Conservation (phyloP, 2,113 vertebrate genomes). For the Eurystomus gularis region DNA sequence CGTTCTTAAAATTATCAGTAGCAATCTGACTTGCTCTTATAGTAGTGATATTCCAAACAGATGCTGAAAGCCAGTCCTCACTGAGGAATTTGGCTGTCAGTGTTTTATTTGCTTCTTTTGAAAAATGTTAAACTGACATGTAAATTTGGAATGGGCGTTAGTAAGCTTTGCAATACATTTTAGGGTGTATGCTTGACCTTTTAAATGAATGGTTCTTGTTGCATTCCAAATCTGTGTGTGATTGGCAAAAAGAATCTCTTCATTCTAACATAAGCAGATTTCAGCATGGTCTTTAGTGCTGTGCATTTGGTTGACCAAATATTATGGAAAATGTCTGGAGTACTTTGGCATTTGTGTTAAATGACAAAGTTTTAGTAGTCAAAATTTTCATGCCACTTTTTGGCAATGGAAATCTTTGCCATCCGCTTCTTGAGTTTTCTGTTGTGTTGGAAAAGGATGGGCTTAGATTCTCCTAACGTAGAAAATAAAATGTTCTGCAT, state of each 20-base stretch:
- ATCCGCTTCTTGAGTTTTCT: not conserved
- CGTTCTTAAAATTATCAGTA: constrained; percentile 32
- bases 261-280: not conserved
- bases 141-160: not conserved
- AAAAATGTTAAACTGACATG: not conserved
- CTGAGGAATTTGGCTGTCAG: not conserved
- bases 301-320: not conserved
- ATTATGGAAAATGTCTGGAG: not conserved
- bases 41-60: not conserved
- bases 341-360: not conserved
- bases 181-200: not conserved
- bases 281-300: not conserved
- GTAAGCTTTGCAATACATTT: not conserved
- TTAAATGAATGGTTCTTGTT: not conserved
- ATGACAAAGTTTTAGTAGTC: not conserved
- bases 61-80: constrained; percentile 33
- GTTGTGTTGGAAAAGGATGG: not conserved
- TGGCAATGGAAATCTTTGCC: not conserved
- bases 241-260: not conserved
- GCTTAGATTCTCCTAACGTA: not conserved
- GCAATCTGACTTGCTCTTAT: not conserved
- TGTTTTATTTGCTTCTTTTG: constrained; percentile 18
- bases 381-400: not conserved
- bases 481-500: not conserved
- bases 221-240: not conserved